Base-by-base conservation (phyloP, 2,888 invertebrate genomes). In the Nomada fucata region DNA sequence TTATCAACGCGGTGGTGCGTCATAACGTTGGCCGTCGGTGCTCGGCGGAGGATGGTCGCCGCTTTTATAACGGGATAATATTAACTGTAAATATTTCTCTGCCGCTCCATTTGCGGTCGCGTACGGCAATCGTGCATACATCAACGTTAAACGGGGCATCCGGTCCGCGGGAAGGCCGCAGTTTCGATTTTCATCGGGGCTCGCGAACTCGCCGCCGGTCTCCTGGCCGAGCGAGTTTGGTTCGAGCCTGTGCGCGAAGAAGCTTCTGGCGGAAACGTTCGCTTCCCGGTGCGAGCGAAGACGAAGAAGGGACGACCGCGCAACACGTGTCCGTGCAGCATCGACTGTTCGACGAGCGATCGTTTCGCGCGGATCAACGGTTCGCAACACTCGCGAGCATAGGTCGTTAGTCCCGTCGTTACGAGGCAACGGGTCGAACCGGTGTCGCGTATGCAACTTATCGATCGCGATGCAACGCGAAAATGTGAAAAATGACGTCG, bases 61-160 rank as follows among this genome's bases (percentile, higher is more conserved):
- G 72, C 84, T 84, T 84, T 84, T 82, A 76, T 80, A 79, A 77
- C 77, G 59, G 65, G 69, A 71, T 79, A 81, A 86, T 79, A 88
- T 82, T 80, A 77, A 85, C 77, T 60, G 70, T 53, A 76, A 78
- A 84, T 86, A 79, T 79, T 80, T 84, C 75, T 69, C 64, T 64
- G 53, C 53, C 72, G 65, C 70, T 76, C 52, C 60, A 68, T 76
- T 82, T 79, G 84, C 36, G 76, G 76, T 63, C 29, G 50, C 64
- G 68, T 61, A 60, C 71, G 72, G 26, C 47, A 75, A 63, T 72
- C 79, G 72, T 11, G 63, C 75, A 53, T 61, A 57, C 50, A 69
- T 23, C 61, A 15, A 52, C 52, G 65, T 71, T 63, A 44, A 53
- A 68, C 74, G 63, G 36, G 55, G 20, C 53, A 15, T 23, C 23